These are phyloP conservation scores for Poecile montanus DNA, from an alignment of 2,797 vertebrate genomes.

Conservation along the genomic window DNA sequence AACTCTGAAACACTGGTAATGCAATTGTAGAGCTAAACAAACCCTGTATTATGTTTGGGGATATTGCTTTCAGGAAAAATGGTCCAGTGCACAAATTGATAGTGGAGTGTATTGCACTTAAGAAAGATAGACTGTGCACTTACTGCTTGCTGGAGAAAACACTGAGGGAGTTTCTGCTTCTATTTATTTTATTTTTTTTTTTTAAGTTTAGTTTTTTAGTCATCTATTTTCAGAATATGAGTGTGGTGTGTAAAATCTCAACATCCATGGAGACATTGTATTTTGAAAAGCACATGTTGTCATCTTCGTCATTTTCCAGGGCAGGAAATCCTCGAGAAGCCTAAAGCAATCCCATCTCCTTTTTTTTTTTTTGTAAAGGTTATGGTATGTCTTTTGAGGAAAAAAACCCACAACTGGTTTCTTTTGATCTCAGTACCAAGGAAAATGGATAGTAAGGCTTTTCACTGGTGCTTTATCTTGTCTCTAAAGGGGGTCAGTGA, in stretches of 20 bases:
- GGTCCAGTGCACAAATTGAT: constrained; percentile 60
- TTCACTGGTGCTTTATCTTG: constrained; percentile 12
- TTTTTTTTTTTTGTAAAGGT: neutral
- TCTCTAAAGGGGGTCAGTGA: neutral
- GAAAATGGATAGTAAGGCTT: neutral
- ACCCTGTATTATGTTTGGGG: constrained; percentile 40
- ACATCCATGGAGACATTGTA: neutral
- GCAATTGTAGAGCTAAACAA: constrained; percentile 60
- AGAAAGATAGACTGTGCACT: constrained; percentile 48
- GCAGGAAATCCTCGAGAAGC: neutral
- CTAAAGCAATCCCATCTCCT: neutral
- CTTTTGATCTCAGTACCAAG: neutral
- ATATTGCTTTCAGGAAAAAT: constrained; percentile 64
- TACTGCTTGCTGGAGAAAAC: neutral
- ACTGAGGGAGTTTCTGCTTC: neutral
- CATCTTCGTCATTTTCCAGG: neutral
- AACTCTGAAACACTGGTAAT: constrained; percentile 47
- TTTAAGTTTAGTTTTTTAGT: neutral
- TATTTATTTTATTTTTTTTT: neutral
- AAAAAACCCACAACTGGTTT: neutral
- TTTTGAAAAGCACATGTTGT: neutral
- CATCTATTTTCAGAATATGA: neutral
- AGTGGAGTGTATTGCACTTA: constrained; percentile 51
- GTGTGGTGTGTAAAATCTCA: neutral
- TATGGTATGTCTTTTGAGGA: neutral